Base-by-base conservation (phyloP, 2,888 invertebrate species). In the Hermodice carunculata region DNA sequence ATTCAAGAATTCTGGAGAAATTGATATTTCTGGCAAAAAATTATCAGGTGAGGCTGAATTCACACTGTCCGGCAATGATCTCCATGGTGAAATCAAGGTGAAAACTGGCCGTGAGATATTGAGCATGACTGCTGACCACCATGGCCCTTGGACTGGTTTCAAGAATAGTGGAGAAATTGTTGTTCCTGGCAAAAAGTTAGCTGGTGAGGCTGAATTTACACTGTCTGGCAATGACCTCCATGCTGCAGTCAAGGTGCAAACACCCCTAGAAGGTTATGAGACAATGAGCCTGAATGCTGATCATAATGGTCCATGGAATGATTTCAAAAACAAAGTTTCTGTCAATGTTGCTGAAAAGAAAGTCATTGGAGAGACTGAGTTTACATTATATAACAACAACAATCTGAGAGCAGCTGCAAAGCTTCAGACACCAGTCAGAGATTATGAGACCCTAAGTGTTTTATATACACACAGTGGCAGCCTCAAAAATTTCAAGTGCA, bases 401-500 rank as follows among this genome's bases (percentile, higher is more conserved):
- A 54, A 54, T 22, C 17, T 42, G 5, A 54, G 42, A 26, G 54
- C 54, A 14, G 32, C 54, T 14, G 42, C 34, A 5, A 43, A 40
- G n/a, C 26, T 54, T 6, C 24, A 42, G 28, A 54, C 54, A 19
- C 54, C 54, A 11, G 40, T 42, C 28, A 8, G 5, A 3, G n/a
- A 42, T 6, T 54, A 54, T 54, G 54, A 54, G 42, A 40, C 40
- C 40, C 42, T 54, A 28, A 43, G 54, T n/a, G 40, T 54, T 28
- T 29, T 29, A 1, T 42, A 42, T n/a, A 54, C 42, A 19, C 54
- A 54, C 42, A 54, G 42, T 42, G 42, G 49, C 24, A 4, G 8
- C 11, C 5, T 49, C 24, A 49, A 6, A 3, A 28, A 49, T 24
- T 49, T 49, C 24, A 49, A 19, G 14, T 22, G 24, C 28, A 28